A percentile compares a stretch with the other conserved stretches of the same genome.
These are phyloP conservation scores for Neoseiulus cucumeris DNA, from an alignment of 1,140 invertebrate genomes.

Conservation along the genomic window DNA sequence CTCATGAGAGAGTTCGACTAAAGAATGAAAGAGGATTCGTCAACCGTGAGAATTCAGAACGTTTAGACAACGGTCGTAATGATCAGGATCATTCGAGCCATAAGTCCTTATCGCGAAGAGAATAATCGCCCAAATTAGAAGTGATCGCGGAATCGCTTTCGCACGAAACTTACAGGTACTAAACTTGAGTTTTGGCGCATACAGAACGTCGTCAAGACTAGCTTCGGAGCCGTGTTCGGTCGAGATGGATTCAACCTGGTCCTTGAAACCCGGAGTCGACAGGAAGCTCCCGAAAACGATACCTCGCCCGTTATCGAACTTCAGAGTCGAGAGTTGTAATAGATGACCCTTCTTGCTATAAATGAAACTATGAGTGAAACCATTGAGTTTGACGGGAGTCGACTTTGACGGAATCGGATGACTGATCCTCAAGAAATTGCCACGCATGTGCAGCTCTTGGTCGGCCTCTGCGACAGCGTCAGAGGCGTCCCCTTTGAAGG, in stretches of 20 bases:
- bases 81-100: too few species aligned
- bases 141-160: too few species aligned
- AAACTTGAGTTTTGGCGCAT: neutral
- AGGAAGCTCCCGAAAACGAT: neutral
- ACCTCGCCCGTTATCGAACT: neutral
- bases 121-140: too few species aligned
- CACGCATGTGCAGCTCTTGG: neutral
- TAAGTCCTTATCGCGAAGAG: too few species aligned
- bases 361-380: neutral
- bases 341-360: neutral
- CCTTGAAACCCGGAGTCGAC: neutral
- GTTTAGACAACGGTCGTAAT: too few species aligned
- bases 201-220: neutral
- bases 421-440: conserved; percentile 3
- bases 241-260: neutral
- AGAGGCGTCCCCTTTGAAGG: too few species aligned
- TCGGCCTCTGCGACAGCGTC: neutral
- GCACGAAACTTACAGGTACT: neutral
- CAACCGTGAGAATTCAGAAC: too few species aligned
- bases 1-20: conserved; percentile 1
- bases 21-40: too few species aligned
- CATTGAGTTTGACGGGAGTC: neutral
- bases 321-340: neutral
- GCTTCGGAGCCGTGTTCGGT: neutral
- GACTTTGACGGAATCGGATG: neutral